Evolutionary conservation across 2,797 vertebrate genomes (phyloP).

Genomic region (Poecilia wingei): DNA sequence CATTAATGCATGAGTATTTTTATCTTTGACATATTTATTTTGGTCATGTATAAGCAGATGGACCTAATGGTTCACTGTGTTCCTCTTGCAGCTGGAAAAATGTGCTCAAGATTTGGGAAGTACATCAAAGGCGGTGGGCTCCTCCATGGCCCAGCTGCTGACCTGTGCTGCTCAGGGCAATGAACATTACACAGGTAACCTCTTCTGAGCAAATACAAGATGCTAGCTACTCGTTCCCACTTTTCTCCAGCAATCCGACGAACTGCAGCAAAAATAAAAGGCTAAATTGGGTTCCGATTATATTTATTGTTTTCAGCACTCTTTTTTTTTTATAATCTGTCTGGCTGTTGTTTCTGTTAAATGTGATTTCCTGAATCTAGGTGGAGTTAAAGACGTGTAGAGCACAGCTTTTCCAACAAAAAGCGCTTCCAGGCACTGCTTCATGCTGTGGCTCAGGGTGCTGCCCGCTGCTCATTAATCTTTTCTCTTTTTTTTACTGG

Average conservation of each 20-base stretch:
- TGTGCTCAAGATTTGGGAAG: constrained; percentile 98
- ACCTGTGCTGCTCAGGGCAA: constrained; percentile 98
- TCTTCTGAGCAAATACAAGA: not conserved
- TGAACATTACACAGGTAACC: constrained; percentile 95
- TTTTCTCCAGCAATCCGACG: not conserved
- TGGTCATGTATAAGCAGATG: not conserved
- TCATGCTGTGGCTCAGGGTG: constrained; percentile 61
- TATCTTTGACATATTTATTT: not conserved
- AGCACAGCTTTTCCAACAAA: constrained; percentile 65
- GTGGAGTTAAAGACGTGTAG: constrained; percentile 61
- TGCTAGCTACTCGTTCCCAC: not conserved
- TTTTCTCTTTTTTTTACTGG: constrained; percentile 74
- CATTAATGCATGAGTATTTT: not conserved
- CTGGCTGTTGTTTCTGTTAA: constrained; percentile 45
- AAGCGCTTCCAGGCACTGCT: constrained; percentile 51
- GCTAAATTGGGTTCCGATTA: not conserved
- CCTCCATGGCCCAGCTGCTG: constrained; percentile 96
- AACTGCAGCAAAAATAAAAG: not conserved
- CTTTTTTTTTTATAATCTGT: constrained; percentile 17
- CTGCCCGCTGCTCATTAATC: constrained; percentile 76
- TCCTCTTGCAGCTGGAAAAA: constrained; percentile 89
- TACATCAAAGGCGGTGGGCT: constrained; percentile 96
- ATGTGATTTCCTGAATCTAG: constrained; percentile 51
- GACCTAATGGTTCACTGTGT: constrained; percentile 13
- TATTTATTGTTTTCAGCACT: not conserved